A percentile compares a stretch with the other conserved stretches of the same genome.
These are phyloP conservation scores for Drosophila gunungcola DNA, from an alignment of 1,140 invertebrate genomes.

Conservation along the genomic window DNA sequence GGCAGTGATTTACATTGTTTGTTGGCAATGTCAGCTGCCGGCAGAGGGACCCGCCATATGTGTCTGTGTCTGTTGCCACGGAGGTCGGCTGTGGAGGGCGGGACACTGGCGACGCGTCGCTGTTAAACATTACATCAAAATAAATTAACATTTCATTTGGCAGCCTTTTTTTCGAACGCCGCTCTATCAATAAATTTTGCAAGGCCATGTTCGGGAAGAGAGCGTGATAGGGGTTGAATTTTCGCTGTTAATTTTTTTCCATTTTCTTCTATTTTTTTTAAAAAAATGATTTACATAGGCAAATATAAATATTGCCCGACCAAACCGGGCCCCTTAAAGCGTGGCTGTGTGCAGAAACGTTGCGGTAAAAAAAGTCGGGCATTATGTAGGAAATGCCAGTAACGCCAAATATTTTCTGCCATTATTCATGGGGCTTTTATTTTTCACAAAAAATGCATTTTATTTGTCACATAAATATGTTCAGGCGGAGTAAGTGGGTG, in stretches of 20 bases:
- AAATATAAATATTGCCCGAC: slow-evolving; percentile 65
- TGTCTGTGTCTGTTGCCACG: slow-evolving; percentile 11
- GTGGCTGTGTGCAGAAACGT: slow-evolving; percentile 54
- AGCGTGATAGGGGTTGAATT: slow-evolving; percentile 15
- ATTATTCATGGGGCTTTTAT: slow-evolving; percentile 77
- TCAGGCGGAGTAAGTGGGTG: not conserved
- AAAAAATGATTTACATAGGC: slow-evolving; percentile 79
- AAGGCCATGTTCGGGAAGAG: not conserved
- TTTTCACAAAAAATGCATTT: slow-evolving; percentile 68
- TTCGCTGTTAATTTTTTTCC: slow-evolving; percentile 30
- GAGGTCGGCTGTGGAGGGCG: slow-evolving; percentile 5
- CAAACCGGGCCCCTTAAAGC: not conserved
- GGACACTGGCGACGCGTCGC: slow-evolving; percentile 43
- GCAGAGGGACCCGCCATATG: slow-evolving; percentile 45
- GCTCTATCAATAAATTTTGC: slow-evolving; percentile 78
- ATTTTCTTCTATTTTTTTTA: slow-evolving; percentile 62
- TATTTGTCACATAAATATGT: slow-evolving; percentile 70
- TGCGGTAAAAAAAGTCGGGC: slow-evolving; percentile 69
- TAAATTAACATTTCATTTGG: slow-evolving; percentile 81
- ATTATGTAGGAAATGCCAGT: slow-evolving; percentile 76
- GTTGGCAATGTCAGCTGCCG: slow-evolving; percentile 75
- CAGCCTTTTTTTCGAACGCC: slow-evolving; percentile 57
- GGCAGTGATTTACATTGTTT: slow-evolving; percentile 77
- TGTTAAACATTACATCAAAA: slow-evolving; percentile 67
- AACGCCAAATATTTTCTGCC: slow-evolving; percentile 77